Conservation (phyloP, 37 sponge, comb jelly and placozoan species). For the Aplysina aerophoba region DNA sequence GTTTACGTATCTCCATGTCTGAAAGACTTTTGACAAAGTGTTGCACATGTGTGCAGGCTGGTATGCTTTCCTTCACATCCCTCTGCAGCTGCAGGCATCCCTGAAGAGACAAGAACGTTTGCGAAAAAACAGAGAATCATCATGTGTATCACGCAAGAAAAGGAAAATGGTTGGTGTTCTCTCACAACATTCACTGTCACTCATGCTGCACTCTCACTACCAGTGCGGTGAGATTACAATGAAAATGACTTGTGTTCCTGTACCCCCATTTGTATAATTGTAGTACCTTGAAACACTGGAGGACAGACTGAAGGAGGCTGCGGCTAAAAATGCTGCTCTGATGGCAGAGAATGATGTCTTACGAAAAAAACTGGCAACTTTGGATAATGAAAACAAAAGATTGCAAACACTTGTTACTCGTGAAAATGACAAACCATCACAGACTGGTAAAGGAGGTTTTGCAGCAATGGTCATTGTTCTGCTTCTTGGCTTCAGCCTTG, state of each 20-base stretch:
- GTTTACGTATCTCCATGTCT: too few relatives aligned
- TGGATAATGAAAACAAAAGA: conserved; percentile 16
- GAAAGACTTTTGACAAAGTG: too few relatives aligned
- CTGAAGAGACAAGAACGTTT: conserved; percentile 23
- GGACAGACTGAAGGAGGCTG: conserved; percentile 24
- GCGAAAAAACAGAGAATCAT: conserved; percentile 21
- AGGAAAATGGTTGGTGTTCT: conserved; percentile 17
- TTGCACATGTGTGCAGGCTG: too few relatives aligned
- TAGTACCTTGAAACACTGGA: conserved; percentile 17
- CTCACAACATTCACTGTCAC: too few relatives aligned
- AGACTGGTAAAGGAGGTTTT: not conserved
- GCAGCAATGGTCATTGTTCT: not conserved
- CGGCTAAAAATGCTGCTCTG: conserved; percentile 3
- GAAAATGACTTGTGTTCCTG: too few relatives aligned
- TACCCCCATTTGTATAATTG: not conserved
- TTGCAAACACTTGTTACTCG: not conserved
- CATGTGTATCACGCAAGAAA: conserved; percentile 17
- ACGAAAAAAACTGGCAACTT: not conserved
- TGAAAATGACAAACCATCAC: not conserved
- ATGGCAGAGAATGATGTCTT: conserved; percentile 8
- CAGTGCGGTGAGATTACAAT: not conserved
- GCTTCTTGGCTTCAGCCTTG: not conserved
- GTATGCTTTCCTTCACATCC: too few relatives aligned
- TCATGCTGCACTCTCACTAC: too few relatives aligned
- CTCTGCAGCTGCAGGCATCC: conserved; percentile 3